Conservation (phyloP, 2,113 vertebrate genomes). For the Ptychochromis oligacanthus region DNA sequence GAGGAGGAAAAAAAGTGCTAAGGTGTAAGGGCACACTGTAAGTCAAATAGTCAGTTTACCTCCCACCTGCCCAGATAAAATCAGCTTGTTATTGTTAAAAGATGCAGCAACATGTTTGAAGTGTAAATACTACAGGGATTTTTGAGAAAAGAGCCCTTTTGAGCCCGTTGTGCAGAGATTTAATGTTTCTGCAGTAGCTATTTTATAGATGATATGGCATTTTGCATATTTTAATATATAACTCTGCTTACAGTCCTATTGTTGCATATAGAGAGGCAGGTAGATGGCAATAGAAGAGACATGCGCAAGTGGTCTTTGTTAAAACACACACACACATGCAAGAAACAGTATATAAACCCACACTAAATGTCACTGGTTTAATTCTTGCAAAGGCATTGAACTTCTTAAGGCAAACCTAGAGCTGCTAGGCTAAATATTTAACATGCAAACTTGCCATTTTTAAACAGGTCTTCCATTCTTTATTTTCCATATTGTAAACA, state of each 20-base stretch:
- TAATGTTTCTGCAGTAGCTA: neutral
- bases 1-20: neutral
- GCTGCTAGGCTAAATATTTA: neutral
- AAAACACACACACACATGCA: neutral
- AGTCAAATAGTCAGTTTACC: conserved; percentile 4
- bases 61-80: conserved; percentile 31
- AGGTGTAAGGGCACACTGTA: neutral
- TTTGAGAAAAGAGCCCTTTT: neutral
- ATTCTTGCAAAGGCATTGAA: neutral
- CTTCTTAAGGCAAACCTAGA: neutral
- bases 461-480: neutral
- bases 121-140: neutral
- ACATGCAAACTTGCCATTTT: neutral
- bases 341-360: neutral
- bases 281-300: neutral
- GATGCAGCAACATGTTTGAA: neutral
- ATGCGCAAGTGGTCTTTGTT: neutral
- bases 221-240: neutral
- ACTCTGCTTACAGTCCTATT: neutral
- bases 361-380: neutral
- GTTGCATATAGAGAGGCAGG: neutral
- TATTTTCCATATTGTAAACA: neutral
- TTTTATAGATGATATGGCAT: neutral
- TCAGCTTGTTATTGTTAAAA: conserved; percentile 1
- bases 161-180: neutral